phyloP scores from a whole-genome alignment of 92 coral and sea anemone genomes.

The Palythoa caribaeorum region DNA sequence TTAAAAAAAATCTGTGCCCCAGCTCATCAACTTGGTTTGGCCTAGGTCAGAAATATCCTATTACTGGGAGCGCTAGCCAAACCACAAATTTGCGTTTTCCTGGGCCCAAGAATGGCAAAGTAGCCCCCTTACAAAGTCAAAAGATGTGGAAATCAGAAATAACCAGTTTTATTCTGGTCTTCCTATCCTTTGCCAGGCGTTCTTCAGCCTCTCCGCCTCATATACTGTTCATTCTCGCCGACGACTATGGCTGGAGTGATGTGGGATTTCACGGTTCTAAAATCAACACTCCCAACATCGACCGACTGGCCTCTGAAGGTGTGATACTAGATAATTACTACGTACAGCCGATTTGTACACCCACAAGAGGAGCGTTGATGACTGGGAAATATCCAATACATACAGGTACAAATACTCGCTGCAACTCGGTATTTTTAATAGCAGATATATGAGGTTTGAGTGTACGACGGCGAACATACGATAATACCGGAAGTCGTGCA shows the following conservation, averaged over 20 bases:
- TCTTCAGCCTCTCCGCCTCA: slow-evolving; percentile 6
- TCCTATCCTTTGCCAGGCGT: not conserved
- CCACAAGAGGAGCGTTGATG: slow-evolving; percentile 16
- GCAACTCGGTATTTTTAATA: not conserved
- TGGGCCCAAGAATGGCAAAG: not conserved
- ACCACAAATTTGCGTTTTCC: not conserved
- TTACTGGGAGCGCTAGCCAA: not conserved
- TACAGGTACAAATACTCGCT: not conserved
- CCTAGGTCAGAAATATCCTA: not conserved
- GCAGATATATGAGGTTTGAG: too few species aligned
- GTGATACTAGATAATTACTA: slow-evolving; percentile 34
- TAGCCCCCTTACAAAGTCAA: not conserved
- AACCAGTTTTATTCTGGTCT: not conserved
- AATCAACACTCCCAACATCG: slow-evolving; percentile 18
- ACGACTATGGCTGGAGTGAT: slow-evolving; percentile 30
- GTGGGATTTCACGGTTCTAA: slow-evolving; percentile 38
- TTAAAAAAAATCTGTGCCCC: too few species aligned
- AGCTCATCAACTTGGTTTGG: too few species aligned
- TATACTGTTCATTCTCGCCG: slow-evolving; percentile 5
- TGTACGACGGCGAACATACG: too few species aligned
- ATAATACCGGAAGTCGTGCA: slow-evolving; percentile 5
- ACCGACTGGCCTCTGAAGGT: slow-evolving; percentile 26
- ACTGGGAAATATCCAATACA: slow-evolving; percentile 21
- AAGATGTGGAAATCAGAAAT: not conserved
- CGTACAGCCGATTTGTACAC: slow-evolving; percentile 30